These are phyloP conservation scores for Ispidina lecontei DNA, from an alignment of 2,797 vertebrate genomes.

Conservation along the genomic window DNA sequence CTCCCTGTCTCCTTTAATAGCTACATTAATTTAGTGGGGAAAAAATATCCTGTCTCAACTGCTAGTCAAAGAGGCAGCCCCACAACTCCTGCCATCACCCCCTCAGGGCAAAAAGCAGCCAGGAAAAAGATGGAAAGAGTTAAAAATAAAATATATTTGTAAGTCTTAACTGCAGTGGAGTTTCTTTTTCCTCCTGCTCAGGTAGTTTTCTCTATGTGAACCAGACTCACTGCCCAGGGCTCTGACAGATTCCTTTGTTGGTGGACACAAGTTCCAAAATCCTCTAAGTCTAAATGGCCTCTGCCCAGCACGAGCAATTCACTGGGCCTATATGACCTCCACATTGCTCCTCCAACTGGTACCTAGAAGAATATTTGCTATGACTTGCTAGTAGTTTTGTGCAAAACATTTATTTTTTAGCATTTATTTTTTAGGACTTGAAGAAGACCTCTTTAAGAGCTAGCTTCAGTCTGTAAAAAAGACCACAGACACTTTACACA, in stretches of 20 bases:
- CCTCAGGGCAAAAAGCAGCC: background rate
- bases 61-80: background rate
- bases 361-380: background rate
- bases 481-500: background rate
- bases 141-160: background rate
- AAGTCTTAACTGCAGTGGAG: background rate
- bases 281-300: background rate
- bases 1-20: background rate
- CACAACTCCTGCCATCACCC: background rate
- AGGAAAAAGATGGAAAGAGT: background rate
- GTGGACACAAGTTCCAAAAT: background rate
- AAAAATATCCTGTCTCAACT: background rate
- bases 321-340: accelerated
- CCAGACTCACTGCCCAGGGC: background rate
- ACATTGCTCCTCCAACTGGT: background rate
- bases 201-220: background rate
- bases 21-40: background rate
- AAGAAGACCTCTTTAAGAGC: background rate
- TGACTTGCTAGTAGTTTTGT: background rate
- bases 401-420: background rate
- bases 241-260: background rate
- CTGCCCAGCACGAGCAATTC: background rate
- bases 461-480: background rate
- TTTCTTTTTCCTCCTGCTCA: background rate
- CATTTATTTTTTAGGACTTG: background rate